phyloP scores from a whole-genome alignment of 1,140 invertebrate species.

The Planococcus citri region DNA sequence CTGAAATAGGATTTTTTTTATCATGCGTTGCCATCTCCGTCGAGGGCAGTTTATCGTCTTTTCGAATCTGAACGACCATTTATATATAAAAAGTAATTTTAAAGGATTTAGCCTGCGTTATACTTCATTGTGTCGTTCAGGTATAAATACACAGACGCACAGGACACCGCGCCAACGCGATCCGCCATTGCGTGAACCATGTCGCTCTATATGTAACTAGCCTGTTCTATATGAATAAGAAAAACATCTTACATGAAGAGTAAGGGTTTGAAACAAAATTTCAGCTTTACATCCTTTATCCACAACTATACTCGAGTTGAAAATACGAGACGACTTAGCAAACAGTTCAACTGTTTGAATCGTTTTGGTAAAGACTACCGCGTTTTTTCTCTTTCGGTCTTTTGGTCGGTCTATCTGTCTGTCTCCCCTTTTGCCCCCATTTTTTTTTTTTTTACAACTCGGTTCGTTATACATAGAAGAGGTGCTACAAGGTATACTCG shows the following conservation, averaged over 20 bases:
- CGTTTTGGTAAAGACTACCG: background rate
- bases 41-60: background rate
- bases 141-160: too few species aligned
- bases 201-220: too few species aligned
- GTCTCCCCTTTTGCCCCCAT: too few species aligned
- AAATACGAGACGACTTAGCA: background rate
- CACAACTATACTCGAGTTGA: too few species aligned
- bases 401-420: too few species aligned
- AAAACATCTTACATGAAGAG: background rate
- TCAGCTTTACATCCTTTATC: background rate
- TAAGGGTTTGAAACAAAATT: background rate
- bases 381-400: background rate
- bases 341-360: background rate
- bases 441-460: too few species aligned
- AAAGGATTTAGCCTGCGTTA: background rate
- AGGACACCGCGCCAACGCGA: too few species aligned
- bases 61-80: conserved; percentile 1
- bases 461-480: too few species aligned
- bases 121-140: background rate
- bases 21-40: background rate
- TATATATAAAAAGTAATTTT: background rate
- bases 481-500: too few species aligned
- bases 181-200: too few species aligned
- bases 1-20: background rate
- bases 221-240: too few species aligned